Evolutionary conservation across 1,140 invertebrate genomes (phyloP), one percentile per base, ranked within the genome.

Genomic region (Procambarus virginalis): DNA sequence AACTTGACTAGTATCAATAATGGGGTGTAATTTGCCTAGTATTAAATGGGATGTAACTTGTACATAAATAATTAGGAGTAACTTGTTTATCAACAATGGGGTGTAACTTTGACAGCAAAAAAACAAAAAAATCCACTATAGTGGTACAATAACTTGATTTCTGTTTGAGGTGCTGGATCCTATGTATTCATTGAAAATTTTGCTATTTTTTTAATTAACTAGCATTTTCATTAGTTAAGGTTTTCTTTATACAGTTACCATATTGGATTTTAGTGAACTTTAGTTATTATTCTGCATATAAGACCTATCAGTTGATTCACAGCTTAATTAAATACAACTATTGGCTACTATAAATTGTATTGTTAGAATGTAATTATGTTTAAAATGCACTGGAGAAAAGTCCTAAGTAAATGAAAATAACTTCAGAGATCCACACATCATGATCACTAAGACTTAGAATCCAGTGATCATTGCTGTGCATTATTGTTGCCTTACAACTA

Each of bases 401-500:
- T 82, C 79, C 70, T 81, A 75, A 81, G 14, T 88, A 82, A 55
- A 60, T 77, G 73, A 68, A 89, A 83, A 64, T 60, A n/a, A 68
- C 14, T 55, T 60, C 46, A 76, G 45, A 73, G n/a, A 46, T 64
- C 78, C 70, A 68, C 86, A 88, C 80, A 76, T 88, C 86, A 88
- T 88, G 86, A 60, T 88, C 60, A 88, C 79, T 82, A 82, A 73
- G 82, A 58, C 68, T 48, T 73, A 75, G 76, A 75, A 88, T 75
- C 80, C 68, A 82, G 80, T 88, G 86, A 81, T 81, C 68, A 70
- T 76, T 84, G 83, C 70, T 77, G 73, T 83, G 60, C 60, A 51
- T 78, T 49, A 89, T 60, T 80, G 80, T 89, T 89, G 87, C 73
- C 73, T 84, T 89, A 81, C 70, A 87, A 76, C 55, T 77, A 84